Evolutionary conservation across 2,888 invertebrate genomes (phyloP).

Genomic region (Cephus pygmeus): DNA sequence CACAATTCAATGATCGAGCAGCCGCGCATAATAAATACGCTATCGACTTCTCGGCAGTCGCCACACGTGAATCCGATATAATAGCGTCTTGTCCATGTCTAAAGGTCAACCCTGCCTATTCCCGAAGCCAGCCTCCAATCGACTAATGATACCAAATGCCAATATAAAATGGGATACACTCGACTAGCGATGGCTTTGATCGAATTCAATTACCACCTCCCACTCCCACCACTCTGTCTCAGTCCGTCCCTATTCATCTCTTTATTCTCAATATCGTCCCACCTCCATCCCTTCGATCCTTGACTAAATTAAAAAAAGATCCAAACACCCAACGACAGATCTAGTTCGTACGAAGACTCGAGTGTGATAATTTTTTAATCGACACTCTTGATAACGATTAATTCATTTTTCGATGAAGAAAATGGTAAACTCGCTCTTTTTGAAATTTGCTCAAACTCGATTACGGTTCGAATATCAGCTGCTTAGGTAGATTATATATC

Average conservation of each 20-base stretch:
- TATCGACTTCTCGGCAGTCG: conserved; percentile 6
- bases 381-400: neutral
- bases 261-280: neutral
- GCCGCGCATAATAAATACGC: conserved; percentile 8
- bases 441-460: neutral
- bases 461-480: neutral
- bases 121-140: conserved; percentile 3
- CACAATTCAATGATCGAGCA: conserved; percentile 16
- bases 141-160: conserved; percentile 3
- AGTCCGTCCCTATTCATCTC: neutral
- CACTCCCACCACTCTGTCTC: neutral
- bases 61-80: conserved; percentile 3
- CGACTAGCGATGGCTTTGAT: neutral
- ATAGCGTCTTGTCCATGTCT: neutral
- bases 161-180: neutral
- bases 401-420: neutral
- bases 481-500: neutral
- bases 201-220: neutral
- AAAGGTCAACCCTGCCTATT: conserved; percentile 1
- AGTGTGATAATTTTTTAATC: neutral
- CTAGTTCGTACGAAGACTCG: neutral
- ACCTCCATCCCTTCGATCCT: neutral
- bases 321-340: neutral
- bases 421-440: neutral
- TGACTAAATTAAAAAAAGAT: neutral